Conservation (phyloP, 2,113 vertebrate species). For the Penelope pileata region DNA sequence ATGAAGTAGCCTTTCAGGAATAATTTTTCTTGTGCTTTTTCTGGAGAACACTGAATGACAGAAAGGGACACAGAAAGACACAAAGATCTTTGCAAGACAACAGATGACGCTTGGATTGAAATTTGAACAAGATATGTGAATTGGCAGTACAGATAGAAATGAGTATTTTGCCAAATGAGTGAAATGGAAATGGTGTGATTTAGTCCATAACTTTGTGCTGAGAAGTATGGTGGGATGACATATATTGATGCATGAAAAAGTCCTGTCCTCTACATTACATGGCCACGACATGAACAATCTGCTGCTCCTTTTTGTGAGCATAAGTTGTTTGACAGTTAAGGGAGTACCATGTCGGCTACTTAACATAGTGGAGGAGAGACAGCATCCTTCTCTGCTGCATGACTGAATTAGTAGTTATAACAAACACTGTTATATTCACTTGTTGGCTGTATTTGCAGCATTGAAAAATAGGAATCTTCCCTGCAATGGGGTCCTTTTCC, state of each 20-base stretch:
- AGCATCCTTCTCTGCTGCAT: neutral
- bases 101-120: neutral
- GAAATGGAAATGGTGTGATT: neutral
- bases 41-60: neutral
- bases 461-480: neutral
- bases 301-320: neutral
- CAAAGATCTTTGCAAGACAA: neutral
- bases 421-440: neutral
- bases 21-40: neutral
- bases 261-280: neutral
- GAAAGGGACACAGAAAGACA: neutral
- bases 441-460: neutral
- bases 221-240: neutral
- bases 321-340: neutral
- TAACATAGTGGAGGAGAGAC: neutral
- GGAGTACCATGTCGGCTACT: neutral
- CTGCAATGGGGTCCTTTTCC: neutral
- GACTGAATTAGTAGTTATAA: neutral
- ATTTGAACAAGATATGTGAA: neutral
- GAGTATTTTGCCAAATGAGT: neutral
- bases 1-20: neutral
- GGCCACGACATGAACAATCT: neutral
- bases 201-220: neutral
- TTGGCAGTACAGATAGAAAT: neutral
- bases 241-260: neutral